Evolutionary conservation across 2,113 vertebrate genomes (phyloP), one percentile per base, ranked within the genome.

Genomic region (Hippocampus zosterae): DNA sequence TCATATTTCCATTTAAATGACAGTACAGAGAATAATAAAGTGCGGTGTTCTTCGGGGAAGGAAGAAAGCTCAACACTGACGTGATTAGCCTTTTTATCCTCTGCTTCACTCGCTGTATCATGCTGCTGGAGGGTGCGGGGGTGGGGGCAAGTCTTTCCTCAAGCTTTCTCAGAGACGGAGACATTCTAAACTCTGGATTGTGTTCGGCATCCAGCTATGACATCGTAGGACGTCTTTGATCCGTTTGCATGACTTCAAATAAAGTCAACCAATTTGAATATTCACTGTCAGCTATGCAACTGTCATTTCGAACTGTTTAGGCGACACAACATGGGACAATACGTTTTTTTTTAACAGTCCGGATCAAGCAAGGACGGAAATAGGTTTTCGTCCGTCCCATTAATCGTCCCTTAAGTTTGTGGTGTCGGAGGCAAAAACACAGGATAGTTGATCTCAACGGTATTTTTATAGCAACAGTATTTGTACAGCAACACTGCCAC

Each of bases 21-120:
- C 79, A 81, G 76, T 75, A 89, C 84, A 84, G 88, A 85, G 81
- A 86, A 86, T 59, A 80, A 74, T 72, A 87, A 86, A 88, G 77
- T 77, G 74, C 72, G 80, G 78, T 76, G 61, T 87, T 84, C 83
- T 83, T 81, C 79, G 79, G 84, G 78, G 77, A 80, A 70, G 82
- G 77, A 72, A 84, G 84, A 80, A 81, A 78, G 85, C 88, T 88
- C 85, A 72, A 68, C 81, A 83, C 83, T 84, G 83, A 86, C 84
- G 86, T 84, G 81, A 89, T 89, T 87, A 89, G 84, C 81, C 87
- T 83, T 81, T 89, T 87, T 85, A 87, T 89, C 86, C 83, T 80
- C 80, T 72, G 75, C 86, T 87, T 86, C 81, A 83, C 77, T 85
- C 77, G 66, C 81, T 74, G 65, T 87, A 86, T 88, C 85, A 85